Evolutionary conservation across 2,113 vertebrate genomes (phyloP).

Genomic region (Irena cyanogastra): DNA sequence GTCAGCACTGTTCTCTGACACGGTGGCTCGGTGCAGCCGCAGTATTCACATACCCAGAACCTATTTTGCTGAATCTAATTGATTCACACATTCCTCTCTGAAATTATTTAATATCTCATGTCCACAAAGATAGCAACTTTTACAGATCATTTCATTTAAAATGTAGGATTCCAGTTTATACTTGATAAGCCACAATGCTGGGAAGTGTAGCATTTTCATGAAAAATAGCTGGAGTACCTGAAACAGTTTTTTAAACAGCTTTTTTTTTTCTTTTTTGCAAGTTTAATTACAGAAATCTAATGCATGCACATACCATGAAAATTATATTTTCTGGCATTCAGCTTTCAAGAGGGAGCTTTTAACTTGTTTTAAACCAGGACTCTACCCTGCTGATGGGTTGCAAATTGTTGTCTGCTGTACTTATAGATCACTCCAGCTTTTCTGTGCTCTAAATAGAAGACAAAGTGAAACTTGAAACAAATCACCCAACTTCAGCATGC

Average conservation of each 20-base stretch:
- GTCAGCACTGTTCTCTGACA: conserved; percentile 47
- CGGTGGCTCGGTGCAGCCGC: not conserved
- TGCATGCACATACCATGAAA: not conserved
- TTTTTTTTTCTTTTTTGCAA: not conserved
- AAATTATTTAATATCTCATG: conserved; percentile 45
- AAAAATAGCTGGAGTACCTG: not conserved
- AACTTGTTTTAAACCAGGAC: not conserved
- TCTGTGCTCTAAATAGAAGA: not conserved
- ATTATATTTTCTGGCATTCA: not conserved
- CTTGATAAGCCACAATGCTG: not conserved
- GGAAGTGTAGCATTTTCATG: not conserved
- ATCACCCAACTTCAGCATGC: not conserved
- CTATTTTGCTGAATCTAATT: conserved; percentile 60
- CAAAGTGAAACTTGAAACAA: not conserved
- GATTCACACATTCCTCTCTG: conserved; percentile 30
- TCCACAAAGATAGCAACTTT: conserved; percentile 56
- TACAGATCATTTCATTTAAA: conserved; percentile 53
- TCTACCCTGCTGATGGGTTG: not conserved
- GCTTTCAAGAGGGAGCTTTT: not conserved
- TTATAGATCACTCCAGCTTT: not conserved
- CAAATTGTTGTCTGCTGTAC: not conserved
- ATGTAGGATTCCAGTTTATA: conserved; percentile 5
- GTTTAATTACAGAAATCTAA: not conserved
- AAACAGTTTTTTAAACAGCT: not conserved
- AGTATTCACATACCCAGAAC: conserved; percentile 16